These are phyloP conservation scores for Panurus biarmicus DNA, from an alignment of 2,113 vertebrate genomes.

Conservation along the genomic window DNA sequence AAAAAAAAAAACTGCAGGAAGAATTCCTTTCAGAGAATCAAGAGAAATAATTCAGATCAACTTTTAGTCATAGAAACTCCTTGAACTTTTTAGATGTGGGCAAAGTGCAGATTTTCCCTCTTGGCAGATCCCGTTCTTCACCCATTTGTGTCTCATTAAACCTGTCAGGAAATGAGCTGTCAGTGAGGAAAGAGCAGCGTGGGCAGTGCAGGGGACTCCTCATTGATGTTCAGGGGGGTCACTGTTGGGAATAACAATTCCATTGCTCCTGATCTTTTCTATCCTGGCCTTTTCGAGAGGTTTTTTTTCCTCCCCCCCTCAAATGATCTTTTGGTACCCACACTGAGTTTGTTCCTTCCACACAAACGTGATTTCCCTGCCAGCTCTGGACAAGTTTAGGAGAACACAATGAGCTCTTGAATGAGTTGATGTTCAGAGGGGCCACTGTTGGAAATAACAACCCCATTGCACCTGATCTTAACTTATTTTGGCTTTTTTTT, in stretches of 20 bases:
- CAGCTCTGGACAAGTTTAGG: not conserved
- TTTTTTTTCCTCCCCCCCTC: rapidly evolving
- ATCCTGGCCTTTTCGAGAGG: not conserved
- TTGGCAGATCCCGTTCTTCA: not conserved
- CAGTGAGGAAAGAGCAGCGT: too few species aligned
- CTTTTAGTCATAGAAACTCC: not conserved
- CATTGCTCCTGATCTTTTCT: not conserved
- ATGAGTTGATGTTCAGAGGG: not conserved
- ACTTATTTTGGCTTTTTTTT: not conserved
- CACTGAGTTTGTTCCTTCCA: not conserved
- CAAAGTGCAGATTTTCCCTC: not conserved
- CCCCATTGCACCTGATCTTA: rapidly evolving
- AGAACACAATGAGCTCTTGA: not conserved
- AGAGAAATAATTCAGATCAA: not conserved
- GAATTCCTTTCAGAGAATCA: not conserved
- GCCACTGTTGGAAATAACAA: rapidly evolving
- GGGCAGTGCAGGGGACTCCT: not conserved
- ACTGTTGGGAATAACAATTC: rapidly evolving
- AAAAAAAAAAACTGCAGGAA: not conserved
- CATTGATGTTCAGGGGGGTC: not conserved
- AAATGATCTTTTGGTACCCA: not conserved
- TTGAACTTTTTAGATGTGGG: not conserved
- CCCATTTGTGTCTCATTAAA: not conserved
- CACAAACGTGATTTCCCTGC: rapidly evolving
- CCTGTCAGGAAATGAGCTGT: not conserved